phyloP scores from a whole-genome alignment of 2,797 vertebrate species.

The Centropyge bicolor region DNA sequence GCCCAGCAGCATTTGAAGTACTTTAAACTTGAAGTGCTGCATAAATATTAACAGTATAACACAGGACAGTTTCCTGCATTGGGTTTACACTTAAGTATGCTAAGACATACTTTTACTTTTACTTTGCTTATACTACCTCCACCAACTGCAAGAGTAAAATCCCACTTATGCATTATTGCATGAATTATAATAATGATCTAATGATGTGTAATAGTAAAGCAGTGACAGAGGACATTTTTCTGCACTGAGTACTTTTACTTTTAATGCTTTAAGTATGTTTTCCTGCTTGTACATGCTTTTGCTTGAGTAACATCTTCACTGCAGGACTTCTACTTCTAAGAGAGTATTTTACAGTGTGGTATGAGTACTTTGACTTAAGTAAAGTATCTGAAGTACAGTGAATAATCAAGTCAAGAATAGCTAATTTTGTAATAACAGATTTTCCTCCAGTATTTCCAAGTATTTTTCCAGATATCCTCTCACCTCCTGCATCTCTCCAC shows the following conservation, averaged over 20 bases:
- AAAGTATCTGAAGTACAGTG: too few species aligned
- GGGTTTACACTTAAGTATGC: background rate
- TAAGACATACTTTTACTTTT: background rate
- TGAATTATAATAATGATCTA: background rate
- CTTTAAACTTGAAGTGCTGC: background rate
- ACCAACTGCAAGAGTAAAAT: background rate
- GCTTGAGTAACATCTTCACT: background rate
- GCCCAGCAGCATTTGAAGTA: background rate
- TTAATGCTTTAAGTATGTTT: background rate
- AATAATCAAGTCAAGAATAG: background rate
- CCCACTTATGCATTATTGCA: background rate
- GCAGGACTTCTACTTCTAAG: background rate
- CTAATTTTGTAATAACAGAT: too few species aligned
- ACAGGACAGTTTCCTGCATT: background rate
- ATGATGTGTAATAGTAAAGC: background rate
- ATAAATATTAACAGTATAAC: background rate
- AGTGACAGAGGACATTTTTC: background rate
- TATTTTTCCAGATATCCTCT: conserved; percentile 37
- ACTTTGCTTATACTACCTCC: background rate
- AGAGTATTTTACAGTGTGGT: background rate
- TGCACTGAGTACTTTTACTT: background rate
- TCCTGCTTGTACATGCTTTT: background rate
- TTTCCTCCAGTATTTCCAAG: too few species aligned
- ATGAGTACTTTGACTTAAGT: background rate
- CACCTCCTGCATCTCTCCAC: conserved; percentile 93